A percentile compares a stretch with the other conserved stretches of the same genome.
Conservation (phyloP, 2,113 vertebrate genomes). For the Cyanocitta stelleri region DNA sequence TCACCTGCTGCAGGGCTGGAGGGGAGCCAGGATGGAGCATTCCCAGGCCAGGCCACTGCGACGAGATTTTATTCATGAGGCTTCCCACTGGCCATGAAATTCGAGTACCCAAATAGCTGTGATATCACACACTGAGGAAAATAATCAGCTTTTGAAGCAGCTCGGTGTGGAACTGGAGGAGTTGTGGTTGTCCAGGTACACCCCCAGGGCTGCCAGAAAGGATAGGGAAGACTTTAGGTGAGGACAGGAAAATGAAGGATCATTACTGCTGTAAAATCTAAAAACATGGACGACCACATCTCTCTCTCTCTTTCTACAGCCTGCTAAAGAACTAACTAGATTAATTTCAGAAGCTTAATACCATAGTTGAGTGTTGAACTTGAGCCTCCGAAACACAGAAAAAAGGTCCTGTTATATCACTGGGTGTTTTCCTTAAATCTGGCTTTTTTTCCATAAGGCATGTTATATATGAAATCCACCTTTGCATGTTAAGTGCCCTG, state of each 20-base stretch:
- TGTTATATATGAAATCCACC: too few relatives aligned
- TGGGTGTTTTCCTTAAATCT: neutral
- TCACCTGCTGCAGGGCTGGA: neutral
- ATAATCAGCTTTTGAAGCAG: neutral
- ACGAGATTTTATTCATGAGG: neutral
- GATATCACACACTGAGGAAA: neutral
- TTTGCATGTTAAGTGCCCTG: too few relatives aligned
- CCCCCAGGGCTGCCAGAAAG: neutral
- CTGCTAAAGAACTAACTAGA: neutral
- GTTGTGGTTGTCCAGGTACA: neutral
- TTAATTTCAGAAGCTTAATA: neutral
- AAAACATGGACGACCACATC: neutral
- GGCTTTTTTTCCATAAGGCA: neutral
- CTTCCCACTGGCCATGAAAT: neutral
- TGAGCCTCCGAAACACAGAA: neutral
- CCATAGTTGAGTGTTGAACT: neutral
- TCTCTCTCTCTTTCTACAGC: neutral
- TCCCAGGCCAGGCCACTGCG: neutral
- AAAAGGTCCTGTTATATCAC: neutral
- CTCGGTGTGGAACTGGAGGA: neutral
- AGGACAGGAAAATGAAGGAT: neutral
- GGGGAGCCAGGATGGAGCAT: neutral
- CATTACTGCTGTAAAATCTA: neutral
- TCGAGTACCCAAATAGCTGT: neutral
- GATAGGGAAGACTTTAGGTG: neutral